phyloP scores from a whole-genome alignment of 2,888 invertebrate genomes.

The Meloe dianella region DNA sequence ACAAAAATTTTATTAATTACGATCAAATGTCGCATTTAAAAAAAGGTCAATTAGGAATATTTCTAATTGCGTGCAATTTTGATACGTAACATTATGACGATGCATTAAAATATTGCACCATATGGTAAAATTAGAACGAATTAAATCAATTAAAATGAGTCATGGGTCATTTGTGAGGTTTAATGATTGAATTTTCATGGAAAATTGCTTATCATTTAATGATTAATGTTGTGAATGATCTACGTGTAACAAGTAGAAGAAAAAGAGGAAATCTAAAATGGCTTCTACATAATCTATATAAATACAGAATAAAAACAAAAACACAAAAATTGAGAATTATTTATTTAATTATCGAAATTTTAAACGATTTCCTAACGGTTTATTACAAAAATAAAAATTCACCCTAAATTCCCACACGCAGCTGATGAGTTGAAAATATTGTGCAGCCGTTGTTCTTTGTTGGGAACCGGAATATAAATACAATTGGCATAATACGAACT shows the following conservation, averaged over 20 bases:
- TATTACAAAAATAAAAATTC: neutral
- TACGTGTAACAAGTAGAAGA: neutral
- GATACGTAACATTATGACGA: too few relatives aligned
- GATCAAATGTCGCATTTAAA: neutral
- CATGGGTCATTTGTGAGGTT: too few relatives aligned
- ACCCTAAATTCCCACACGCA: constrained; percentile 3
- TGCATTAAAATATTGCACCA: neutral
- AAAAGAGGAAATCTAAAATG: neutral
- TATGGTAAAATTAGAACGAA: neutral
- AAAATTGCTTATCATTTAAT: neutral
- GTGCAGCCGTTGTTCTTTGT: neutral
- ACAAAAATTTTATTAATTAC: neutral
- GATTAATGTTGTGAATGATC: neutral
- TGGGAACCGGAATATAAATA: neutral
- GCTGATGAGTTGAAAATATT: neutral
- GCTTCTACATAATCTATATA: neutral
- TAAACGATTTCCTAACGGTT: neutral
- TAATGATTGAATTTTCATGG: neutral
- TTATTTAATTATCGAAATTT: too few relatives aligned
- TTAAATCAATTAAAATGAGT: neutral
- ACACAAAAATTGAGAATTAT: too few relatives aligned
- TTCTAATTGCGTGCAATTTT: neutral
- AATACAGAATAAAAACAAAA: too few relatives aligned
- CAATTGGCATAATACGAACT: neutral
- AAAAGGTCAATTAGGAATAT: neutral